phyloP scores from a whole-genome alignment of 37 sponge, comb jelly and placozoan species.

The Spongilla lacustris region DNA sequence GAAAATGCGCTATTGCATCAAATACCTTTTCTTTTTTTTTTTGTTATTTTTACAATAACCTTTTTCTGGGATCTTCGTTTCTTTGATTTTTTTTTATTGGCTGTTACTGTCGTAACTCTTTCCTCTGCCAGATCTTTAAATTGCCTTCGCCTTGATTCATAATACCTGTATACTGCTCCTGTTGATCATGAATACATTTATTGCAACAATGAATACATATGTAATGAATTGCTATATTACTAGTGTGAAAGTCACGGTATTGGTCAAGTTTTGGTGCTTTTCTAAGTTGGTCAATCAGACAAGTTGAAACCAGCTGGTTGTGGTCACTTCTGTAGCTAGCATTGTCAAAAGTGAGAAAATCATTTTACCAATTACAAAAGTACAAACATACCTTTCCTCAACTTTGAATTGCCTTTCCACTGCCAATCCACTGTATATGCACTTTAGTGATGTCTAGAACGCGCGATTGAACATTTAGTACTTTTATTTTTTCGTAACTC shows the following conservation, averaged over 20 bases:
- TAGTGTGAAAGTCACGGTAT: neutral
- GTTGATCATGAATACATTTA: neutral
- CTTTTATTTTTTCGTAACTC: neutral
- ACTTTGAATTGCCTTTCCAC: neutral
- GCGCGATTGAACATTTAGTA: neutral
- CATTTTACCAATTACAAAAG: no score
- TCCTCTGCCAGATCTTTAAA: neutral
- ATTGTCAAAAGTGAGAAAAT: no score
- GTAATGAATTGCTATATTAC: neutral
- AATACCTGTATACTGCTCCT: neutral
- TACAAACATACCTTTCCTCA: neutral
- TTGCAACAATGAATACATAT: neutral
- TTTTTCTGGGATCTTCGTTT: no score
- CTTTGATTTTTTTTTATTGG: no score
- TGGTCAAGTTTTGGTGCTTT: neutral
- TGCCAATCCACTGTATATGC: neutral
- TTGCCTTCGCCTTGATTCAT: neutral
- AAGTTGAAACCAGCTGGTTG: neutral
- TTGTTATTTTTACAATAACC: no score
- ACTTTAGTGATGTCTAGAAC: neutral
- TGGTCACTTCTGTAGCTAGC: neutral
- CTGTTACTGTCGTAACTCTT: no score
- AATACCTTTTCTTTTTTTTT: no score
- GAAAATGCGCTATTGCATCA: no score
- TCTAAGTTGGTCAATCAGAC: neutral